Evolutionary conservation across 64 coral and sea anemone genomes (phyloP).

Genomic region (Orbicella faveolata): DNA sequence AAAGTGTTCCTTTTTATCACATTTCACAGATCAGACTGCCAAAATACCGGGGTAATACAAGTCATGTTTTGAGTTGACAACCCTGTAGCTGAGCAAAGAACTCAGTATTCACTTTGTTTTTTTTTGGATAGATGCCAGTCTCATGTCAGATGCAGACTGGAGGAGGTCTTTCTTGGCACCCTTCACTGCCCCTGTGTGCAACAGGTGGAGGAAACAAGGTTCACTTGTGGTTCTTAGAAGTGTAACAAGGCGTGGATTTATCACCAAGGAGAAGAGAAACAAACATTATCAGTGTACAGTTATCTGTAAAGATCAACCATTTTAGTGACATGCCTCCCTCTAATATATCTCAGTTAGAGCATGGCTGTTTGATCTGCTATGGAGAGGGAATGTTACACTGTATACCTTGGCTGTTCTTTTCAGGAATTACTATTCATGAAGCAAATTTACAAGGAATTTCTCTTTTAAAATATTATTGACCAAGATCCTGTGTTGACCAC

Average conservation of each 20-base stretch:
- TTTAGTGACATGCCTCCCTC: too few relatives aligned
- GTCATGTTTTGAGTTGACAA: not conserved
- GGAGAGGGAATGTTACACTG: too few relatives aligned
- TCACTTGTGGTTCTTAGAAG: conserved; percentile 87
- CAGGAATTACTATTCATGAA: too few relatives aligned
- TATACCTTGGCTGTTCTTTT: too few relatives aligned
- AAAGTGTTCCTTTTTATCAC: not conserved
- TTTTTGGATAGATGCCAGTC: conserved; percentile 77
- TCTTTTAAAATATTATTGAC: too few relatives aligned
- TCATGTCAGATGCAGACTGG: conserved; percentile 78
- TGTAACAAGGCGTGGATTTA: conserved; percentile 21
- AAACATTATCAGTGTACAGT: too few relatives aligned
- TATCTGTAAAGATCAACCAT: too few relatives aligned
- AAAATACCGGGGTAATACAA: not conserved
- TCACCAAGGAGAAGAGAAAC: not conserved
- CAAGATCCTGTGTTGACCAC: too few relatives aligned
- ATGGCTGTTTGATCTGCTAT: too few relatives aligned
- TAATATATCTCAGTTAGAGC: too few relatives aligned
- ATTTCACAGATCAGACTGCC: not conserved
- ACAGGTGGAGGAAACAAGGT: conserved; percentile 82
- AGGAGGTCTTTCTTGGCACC: conserved; percentile 91
- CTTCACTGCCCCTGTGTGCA: conserved; percentile 77
- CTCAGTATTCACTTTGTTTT: not conserved
- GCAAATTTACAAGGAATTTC: too few relatives aligned
- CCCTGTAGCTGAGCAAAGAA: not conserved